A percentile compares a stretch with the other conserved stretches of the same genome.
These are phyloP conservation scores for Pogonognathellus flavescens DNA, from an alignment of 1,140 invertebrate species.

Conservation along the genomic window DNA sequence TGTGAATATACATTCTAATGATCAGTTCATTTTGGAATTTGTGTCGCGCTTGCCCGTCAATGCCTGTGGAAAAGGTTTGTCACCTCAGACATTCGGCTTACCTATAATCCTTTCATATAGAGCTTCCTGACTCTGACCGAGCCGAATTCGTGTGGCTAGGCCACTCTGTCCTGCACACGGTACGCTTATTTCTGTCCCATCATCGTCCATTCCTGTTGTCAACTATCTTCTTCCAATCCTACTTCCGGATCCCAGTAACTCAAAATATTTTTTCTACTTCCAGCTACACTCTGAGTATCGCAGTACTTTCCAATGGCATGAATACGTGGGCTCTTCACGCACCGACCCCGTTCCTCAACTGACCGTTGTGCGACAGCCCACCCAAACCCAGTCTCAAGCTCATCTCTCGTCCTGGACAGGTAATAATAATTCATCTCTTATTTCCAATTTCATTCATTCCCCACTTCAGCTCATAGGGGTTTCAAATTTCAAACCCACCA, in stretches of 20 bases:
- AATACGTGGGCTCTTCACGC: slow-evolving; percentile 79
- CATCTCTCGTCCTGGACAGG: slow-evolving; percentile 46
- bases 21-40: slow-evolving; percentile 95
- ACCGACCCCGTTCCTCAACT: slow-evolving; percentile 75
- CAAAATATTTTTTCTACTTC: slow-evolving; percentile 67
- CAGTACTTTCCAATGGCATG: slow-evolving; percentile 93
- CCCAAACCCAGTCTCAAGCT: slow-evolving; percentile 53
- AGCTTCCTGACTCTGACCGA: slow-evolving; percentile 30
- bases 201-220: slow-evolving; percentile 19
- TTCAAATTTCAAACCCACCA: too few relatives aligned
- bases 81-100: slow-evolving; percentile 52
- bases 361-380: slow-evolving; percentile 75
- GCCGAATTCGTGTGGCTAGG: slow-evolving; percentile 56
- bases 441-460: background rate
- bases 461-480: background rate
- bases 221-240: background rate
- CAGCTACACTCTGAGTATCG: slow-evolving; percentile 92
- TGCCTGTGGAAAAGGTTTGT: slow-evolving; percentile 92
- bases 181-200: slow-evolving; percentile 19
- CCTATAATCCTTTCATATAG: slow-evolving; percentile 45
- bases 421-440: background rate
- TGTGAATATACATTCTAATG: slow-evolving; percentile 73
- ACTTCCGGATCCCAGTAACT: slow-evolving; percentile 5
- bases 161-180: slow-evolving; percentile 41
- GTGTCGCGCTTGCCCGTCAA: slow-evolving; percentile 91